phyloP scores from a whole-genome alignment of 2,888 invertebrate genomes.

The Melanostoma mellinum region DNA sequence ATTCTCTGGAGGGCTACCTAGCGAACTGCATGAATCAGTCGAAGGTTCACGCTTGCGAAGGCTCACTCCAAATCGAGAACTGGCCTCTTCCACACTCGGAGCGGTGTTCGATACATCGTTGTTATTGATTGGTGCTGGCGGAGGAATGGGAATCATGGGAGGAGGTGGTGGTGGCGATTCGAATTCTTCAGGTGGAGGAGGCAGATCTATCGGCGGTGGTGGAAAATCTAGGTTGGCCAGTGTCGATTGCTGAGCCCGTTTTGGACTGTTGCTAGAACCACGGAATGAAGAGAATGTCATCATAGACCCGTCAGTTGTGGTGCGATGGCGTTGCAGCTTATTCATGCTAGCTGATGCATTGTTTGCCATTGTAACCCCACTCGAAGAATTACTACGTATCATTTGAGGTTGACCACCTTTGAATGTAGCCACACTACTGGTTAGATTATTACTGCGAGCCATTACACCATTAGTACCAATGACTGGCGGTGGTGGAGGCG shows the following conservation, averaged over 20 bases:
- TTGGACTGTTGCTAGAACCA: constrained; percentile 87
- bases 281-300: constrained; percentile 83
- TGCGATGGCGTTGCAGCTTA: constrained; percentile 84
- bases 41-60: constrained; percentile 86
- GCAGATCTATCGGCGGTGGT: constrained; percentile 91
- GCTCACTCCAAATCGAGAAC: constrained; percentile 88
- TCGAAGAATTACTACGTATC: constrained; percentile 94
- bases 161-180: constrained; percentile 77
- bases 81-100: constrained; percentile 88
- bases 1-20: constrained; percentile 82
- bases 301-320: constrained; percentile 83
- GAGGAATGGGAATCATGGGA: constrained; percentile 75
- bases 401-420: constrained; percentile 88
- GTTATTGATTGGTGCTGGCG: constrained; percentile 77
- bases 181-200: constrained; percentile 89
- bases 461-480: constrained; percentile 65
- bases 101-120: constrained; percentile 85
- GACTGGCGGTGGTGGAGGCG: constrained; percentile 71
- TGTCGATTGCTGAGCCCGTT: constrained; percentile 87
- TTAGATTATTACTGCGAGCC: constrained; percentile 66
- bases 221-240: constrained; percentile 94
- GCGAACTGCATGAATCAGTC: constrained; percentile 84
- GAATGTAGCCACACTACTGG: constrained; percentile 74
- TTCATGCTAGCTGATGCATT: constrained; percentile 85
- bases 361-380: constrained; percentile 88